Base-by-base conservation (phyloP, 2,113 vertebrate genomes). In the Prolemur simus region DNA sequence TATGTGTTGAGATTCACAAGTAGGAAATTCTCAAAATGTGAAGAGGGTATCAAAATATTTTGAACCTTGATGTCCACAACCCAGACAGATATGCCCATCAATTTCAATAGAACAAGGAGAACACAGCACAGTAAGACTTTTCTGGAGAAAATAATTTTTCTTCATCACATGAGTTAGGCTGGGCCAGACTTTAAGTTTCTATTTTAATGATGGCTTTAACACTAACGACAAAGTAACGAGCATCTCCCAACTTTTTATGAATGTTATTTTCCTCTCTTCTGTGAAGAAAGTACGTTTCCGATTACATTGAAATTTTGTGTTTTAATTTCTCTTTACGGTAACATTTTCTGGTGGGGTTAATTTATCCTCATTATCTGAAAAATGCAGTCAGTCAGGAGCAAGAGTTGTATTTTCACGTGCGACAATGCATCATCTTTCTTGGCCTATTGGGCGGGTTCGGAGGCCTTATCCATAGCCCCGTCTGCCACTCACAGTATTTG, bases 231-330 rank as follows among this genome's bases (percentile, higher is more conserved):
- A 80, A 32, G 82, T 93, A 91, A 39, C 54, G 8, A 91, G 71
- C 34, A 21, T 74, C 91, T 95, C 27, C 17, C 29, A 27, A 68
- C 39, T 63, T 45, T 77, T 91, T 64, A 58, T 56, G 23, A 96
- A 88, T 91, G 34, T 71, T 18, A 95, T 89, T 95, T 93, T 87
- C 39, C 54, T 18, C 29, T 95, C 69, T 81, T 87, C 18, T 87
- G 45, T 89, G 77, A 92, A 71, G 47, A 87, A 91, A 91, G 39
- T 84, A 47, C 45, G n/a, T 87, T 87, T 91, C 56, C 64, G 23
- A 8, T 34, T 93, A 10, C 34, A 39, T 95, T 71, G 90, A 45
- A 85, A 76, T 77, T 32, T 39, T 85, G 56, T 34, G 8, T 95
- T 80, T 93, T 76, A 91, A 64, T 81, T 88, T 81, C 25, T 77